Evolutionary conservation across 2,797 vertebrate species (phyloP), one percentile per base, ranked within the genome.

Genomic region (Enteromius mattozi): DNA sequence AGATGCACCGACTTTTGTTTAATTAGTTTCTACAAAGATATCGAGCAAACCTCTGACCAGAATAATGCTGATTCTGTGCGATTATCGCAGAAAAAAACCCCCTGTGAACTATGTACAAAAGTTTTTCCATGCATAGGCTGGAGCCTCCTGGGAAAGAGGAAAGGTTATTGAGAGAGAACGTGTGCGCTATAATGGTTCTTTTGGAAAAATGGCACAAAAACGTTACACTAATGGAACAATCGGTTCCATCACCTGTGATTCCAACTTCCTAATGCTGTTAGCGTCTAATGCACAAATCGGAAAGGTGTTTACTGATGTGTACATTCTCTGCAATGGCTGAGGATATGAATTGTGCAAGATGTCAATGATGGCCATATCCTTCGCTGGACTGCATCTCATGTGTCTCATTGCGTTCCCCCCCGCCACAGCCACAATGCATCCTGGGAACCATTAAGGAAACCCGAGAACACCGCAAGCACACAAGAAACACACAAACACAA

Each of bases 401-500:
- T 94, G 93, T 94, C 93, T 88, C 92, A 94, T 94, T 94, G 94
- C 93, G 93, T 89, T 88, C 93, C 91, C 88, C 88, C 90, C 88
- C 89, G 93, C 92, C 90, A 93, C 93, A 93, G 94, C 94, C 95
- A 95, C 94, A 95, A 75, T 93, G 94, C 94, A 95, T 95, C 94
- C 93, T 95, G 95, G 94, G 94, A 95, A 95, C 94, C 94, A 95
- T 95, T 95, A 96, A 92, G 91, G 94, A 95, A 96, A 96, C 92
- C 91, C 84, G 94, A 96, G 95, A 96, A 91, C 92, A 94, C 93
- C 94, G 85, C 93, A 95, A 92, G 90, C 92, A 91, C 92, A 94
- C 90, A 93, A 93, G 93, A 95, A 94, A 91, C 87, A 91, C 88
- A 94, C 94, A 95, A 94, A 96, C 94, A 95, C 89, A 90, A 91